Percentiles rank a stretch among this genome's conserved stretches.
These are phyloP conservation scores for Lycorma delicatula DNA, from an alignment of 1,140 invertebrate species.

Conservation along the genomic window DNA sequence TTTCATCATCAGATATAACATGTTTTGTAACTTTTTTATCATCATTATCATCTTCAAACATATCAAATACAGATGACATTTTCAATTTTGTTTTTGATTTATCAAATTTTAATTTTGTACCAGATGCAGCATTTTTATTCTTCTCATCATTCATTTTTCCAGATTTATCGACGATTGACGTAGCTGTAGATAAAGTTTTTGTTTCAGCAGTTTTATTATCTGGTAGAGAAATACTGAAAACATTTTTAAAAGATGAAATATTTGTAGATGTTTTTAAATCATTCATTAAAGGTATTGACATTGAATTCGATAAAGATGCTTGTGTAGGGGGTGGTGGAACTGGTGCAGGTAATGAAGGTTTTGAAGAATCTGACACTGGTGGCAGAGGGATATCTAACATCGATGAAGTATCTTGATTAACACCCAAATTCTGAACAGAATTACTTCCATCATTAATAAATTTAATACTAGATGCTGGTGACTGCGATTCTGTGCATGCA, in stretches of 20 bases:
- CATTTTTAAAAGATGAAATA: neutral
- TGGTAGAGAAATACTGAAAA: neutral
- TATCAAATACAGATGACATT: constrained; percentile 11
- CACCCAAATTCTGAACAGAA: neutral
- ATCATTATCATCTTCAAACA: constrained; percentile 13
- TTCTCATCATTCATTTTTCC: too few species aligned
- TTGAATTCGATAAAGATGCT: neutral
- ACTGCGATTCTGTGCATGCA: too few species aligned
- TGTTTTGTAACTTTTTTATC: constrained; percentile 3
- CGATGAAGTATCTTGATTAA: neutral
- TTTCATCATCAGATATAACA: neutral
- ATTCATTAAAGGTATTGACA: neutral
- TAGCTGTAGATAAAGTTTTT: neutral
- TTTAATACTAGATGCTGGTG: neutral
- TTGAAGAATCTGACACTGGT: neutral
- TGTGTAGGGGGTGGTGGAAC: constrained; percentile 10
- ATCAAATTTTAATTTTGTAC: neutral
- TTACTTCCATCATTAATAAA: neutral
- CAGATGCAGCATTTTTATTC: too few species aligned
- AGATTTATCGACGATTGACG: neutral
- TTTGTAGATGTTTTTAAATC: too few species aligned
- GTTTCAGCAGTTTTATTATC: neutral
- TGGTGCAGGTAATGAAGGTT: constrained; percentile 3
- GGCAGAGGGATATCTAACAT: constrained; percentile 17
- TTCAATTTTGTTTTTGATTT: constrained; percentile 8